Percentiles rank a stretch among this genome's conserved stretches.
These are phyloP conservation scores for Hippocampus comes DNA, from an alignment of 2,113 vertebrate species.

Conservation along the genomic window DNA sequence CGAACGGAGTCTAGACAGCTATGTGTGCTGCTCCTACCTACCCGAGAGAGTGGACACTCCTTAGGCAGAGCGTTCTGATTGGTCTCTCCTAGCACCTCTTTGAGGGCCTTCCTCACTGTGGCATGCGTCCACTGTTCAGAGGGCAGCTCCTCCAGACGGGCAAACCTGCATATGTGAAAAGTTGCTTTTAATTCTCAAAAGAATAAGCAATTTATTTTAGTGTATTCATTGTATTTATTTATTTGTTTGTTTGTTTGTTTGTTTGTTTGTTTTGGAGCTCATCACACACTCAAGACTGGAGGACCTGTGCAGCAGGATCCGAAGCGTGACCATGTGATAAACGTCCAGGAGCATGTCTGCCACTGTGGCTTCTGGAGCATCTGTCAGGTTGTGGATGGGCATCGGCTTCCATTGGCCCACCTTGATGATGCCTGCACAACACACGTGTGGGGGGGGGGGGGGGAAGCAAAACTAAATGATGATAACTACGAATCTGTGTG, in stretches of 20 bases:
- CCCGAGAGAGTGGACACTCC: conserved; percentile 99
- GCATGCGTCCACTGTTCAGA: conserved; percentile 98
- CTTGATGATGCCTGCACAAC: conserved; percentile 90
- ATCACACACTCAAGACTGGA: conserved; percentile 18
- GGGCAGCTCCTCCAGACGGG: conserved; percentile 95
- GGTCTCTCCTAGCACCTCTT: conserved; percentile 98
- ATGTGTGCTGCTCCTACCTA: conserved; percentile 34
- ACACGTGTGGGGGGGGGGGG: background rate
- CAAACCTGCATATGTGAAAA: conserved; percentile 67
- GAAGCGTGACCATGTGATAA: conserved; percentile 97
- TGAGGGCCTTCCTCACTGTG: conserved; percentile 96
- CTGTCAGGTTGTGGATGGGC: conserved; percentile 94
- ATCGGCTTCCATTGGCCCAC: conserved; percentile 97
- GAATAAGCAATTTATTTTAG: too few relatives aligned
- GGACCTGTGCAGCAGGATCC: conserved; percentile 96
- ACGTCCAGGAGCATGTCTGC: conserved; percentile 98
- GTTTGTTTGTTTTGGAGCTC: too few relatives aligned
- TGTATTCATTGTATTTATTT: too few relatives aligned
- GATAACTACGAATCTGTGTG: background rate
- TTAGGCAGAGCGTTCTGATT: conserved; percentile 98
- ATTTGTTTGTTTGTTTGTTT: too few relatives aligned
- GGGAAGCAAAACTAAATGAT: background rate
- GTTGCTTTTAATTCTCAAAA: background rate
- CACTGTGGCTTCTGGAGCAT: conserved; percentile 94
- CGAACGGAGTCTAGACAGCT: too few relatives aligned